Evolutionary conservation across 2,113 vertebrate genomes (phyloP).

Genomic region (Nyctereutes procyonoides): DNA sequence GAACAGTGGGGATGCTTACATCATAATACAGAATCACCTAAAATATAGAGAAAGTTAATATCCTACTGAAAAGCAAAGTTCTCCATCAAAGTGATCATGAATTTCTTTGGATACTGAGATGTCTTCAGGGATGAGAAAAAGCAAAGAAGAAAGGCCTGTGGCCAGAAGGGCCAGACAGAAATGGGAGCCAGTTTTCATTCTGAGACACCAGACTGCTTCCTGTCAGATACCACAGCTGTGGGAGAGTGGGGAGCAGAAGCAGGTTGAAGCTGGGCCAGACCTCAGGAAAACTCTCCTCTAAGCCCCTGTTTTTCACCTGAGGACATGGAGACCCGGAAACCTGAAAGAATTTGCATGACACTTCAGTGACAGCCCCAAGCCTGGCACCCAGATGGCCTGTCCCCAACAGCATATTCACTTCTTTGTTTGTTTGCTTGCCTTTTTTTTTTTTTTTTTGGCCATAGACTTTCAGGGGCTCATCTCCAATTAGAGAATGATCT

Average conservation of each 20-base stretch:
- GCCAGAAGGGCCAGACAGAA: not conserved
- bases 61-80: not conserved
- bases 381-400: too few relatives aligned
- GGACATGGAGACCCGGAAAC: fast-evolving
- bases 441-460: not conserved
- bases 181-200: not conserved
- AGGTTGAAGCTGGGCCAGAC: not conserved
- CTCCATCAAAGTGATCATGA: not conserved
- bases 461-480: not conserved
- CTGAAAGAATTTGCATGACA: not conserved
- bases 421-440: not conserved
- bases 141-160: not conserved
- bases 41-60: not conserved
- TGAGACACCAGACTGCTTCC: not conserved
- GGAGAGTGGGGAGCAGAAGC: not conserved
- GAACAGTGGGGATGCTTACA: too few relatives aligned
- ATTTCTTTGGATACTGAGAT: not conserved
- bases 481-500: not conserved
- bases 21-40: not conserved
- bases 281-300: not conserved
- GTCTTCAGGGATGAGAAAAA: not conserved
- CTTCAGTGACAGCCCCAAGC: not conserved
- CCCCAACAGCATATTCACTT: not conserved
- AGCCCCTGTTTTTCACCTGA: not conserved
- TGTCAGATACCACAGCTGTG: not conserved